phyloP scores from a whole-genome alignment of 2,888 invertebrate genomes.

The Tetanocera ferruginea region DNA sequence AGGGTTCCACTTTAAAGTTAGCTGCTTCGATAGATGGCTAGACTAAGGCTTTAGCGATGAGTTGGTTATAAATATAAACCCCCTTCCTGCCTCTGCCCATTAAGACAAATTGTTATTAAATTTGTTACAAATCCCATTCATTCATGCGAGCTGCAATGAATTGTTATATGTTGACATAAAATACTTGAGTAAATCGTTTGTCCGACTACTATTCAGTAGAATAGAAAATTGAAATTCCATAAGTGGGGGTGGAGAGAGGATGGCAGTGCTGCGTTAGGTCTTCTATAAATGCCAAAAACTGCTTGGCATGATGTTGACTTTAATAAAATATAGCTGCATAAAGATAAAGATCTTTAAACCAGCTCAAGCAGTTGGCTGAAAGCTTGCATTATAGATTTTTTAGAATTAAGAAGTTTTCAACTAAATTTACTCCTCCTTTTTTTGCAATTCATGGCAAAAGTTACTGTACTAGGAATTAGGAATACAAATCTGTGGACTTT shows the following conservation, averaged over 20 bases:
- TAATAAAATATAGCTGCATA: background rate
- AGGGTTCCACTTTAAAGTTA: too few species aligned
- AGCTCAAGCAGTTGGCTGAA: too few species aligned
- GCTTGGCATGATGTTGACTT: background rate
- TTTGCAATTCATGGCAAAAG: too few species aligned
- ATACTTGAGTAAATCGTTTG: slow-evolving; percentile 5
- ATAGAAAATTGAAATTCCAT: slow-evolving; percentile 6
- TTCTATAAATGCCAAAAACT: slow-evolving; percentile 1
- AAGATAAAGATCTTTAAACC: too few species aligned
- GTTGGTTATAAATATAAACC: background rate
- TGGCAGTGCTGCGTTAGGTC: background rate
- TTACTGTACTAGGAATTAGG: too few species aligned
- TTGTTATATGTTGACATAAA: slow-evolving; percentile 28
- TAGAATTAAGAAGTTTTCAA: too few species aligned
- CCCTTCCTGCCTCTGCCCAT: background rate
- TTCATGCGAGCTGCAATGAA: slow-evolving; percentile 8
- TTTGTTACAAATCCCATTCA: slow-evolving; percentile 30
- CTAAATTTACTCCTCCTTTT: too few species aligned
- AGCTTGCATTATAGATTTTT: too few species aligned
- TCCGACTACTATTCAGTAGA: background rate
- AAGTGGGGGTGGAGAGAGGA: background rate
- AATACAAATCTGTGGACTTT: too few species aligned
- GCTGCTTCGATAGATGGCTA: too few species aligned
- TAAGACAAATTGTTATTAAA: slow-evolving; percentile 31
- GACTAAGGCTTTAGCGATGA: too few species aligned